phyloP scores from a whole-genome alignment of 2,888 invertebrate species.

The Volucella bombylans region DNA sequence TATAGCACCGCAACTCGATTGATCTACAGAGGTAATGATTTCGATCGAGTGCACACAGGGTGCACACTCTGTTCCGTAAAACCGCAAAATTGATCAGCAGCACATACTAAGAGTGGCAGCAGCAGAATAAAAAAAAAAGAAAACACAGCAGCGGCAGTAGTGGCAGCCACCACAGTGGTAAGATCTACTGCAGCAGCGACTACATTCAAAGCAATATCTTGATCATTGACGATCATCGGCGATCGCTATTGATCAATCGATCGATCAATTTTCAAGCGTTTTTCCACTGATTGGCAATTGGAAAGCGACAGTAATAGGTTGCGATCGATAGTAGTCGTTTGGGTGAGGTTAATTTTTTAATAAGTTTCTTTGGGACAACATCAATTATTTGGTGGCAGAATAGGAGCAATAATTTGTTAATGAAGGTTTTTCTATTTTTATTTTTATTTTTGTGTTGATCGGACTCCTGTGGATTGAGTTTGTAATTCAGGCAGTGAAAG shows the following conservation, averaged over 20 bases:
- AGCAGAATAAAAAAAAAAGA: background rate
- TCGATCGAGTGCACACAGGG: slow-evolving; percentile 69
- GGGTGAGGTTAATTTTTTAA: slow-evolving; percentile 35
- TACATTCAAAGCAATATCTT: slow-evolving; percentile 54
- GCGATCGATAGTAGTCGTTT: slow-evolving; percentile 53
- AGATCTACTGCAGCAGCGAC: slow-evolving; percentile 34
- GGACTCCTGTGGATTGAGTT: background rate
- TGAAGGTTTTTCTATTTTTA: background rate
- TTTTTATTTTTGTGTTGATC: background rate
- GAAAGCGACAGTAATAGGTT: slow-evolving; percentile 60
- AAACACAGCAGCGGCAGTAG: slow-evolving; percentile 1
- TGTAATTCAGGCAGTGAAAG: background rate
- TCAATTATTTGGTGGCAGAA: slow-evolving; percentile 32
- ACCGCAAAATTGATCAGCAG: slow-evolving; percentile 66
- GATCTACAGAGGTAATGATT: slow-evolving; percentile 65
- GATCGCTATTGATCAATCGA: slow-evolving; percentile 68
- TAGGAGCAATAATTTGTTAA: slow-evolving; percentile 3
- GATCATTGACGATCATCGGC: slow-evolving; percentile 54
- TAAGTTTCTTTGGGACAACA: slow-evolving; percentile 6
- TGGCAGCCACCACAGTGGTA: slow-evolving; percentile 33
- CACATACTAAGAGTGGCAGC: slow-evolving; percentile 63
- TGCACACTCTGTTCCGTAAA: slow-evolving; percentile 38
- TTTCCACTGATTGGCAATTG: slow-evolving; percentile 66
- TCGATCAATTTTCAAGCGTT: slow-evolving; percentile 70
- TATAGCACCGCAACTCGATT: slow-evolving; percentile 62